Evolutionary conservation across 1,140 invertebrate genomes (phyloP), one percentile per base, ranked within the genome.

Genomic region (Apis florea): DNA sequence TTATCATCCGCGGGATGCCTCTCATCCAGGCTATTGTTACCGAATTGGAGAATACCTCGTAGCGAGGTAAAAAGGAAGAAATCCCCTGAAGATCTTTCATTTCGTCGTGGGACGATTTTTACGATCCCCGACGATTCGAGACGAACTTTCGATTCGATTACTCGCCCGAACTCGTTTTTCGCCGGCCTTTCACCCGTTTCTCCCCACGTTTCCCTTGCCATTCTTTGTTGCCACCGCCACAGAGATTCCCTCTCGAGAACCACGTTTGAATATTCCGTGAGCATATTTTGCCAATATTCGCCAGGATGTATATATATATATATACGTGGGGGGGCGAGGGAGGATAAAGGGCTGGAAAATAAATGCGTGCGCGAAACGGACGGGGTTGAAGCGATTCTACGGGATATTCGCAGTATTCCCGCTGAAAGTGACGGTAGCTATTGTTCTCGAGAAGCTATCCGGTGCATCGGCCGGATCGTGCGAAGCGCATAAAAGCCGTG

Each of bases 401-500:
- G 12, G 63, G 56, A 75, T 81, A 75, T 67, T 81, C 71, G 21
- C 61, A 17, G 59, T 40, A 24, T 58, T 64, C 19, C 17, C 49
- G 40, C 49, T 58, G 79, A 78, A 54, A 78, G 63, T 68, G 83
- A 85, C 59, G 78, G 51, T 68, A 58, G 26, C 63, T 67, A 80
- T 85, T 78, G 59, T 78, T 79, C 70, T 79, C 53, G 53, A 77
- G 71, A 61, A 87, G 85, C 24, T 83, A 86, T 86, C 76, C 85
- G 31, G 67, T 40, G 53, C 68, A 74, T 54, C 81, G 73, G 67
- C 58, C 51, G 83, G 73, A 87, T 82, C 75, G 77, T 78, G 71
- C 82, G 66, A 82, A 82, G 81, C 66, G 85, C 83, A 83, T 84
- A 72, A 83, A 83, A 87, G 82, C 71, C 74, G 70, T 78, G 79